phyloP scores from a whole-genome alignment of 1,140 invertebrate genomes.

The Onthophagus taurus region DNA sequence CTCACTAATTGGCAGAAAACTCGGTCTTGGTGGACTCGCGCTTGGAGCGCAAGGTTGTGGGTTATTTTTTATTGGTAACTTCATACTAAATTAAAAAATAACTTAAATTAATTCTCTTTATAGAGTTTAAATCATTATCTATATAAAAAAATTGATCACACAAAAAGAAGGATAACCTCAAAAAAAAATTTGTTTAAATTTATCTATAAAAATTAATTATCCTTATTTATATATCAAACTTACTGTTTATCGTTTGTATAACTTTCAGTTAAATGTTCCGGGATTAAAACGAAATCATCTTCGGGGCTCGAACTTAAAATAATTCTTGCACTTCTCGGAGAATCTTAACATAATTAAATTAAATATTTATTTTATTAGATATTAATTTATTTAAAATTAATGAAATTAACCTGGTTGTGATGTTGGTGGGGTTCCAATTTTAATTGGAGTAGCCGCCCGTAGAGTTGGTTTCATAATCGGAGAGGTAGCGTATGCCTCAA shows the following conservation, averaged over 20 bases:
- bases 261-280: conserved; percentile 44
- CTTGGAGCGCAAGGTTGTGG: conserved; percentile 17
- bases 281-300: conserved; percentile 82
- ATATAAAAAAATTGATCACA: too few relatives aligned
- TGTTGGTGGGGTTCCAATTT: conserved; percentile 20
- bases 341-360: conserved; percentile 31
- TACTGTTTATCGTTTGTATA: conserved; percentile 24
- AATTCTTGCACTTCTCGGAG: conserved; percentile 32
- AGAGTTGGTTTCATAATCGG: conserved; percentile 16
- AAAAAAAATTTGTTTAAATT: too few relatives aligned
- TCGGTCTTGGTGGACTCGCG: conserved; percentile 56
- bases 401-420: conserved; percentile 26
- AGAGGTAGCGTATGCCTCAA: conserved; percentile 27
- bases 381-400: neutral
- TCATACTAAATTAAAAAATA: conserved; percentile 9
- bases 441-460: conserved; percentile 26
- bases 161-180: too few relatives aligned
- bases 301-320: conserved; percentile 50
- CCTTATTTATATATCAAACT: conserved; percentile 11
- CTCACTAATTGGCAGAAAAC: conserved; percentile 59
- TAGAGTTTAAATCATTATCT: too few relatives aligned
- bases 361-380: neutral
- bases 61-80: conserved; percentile 15
- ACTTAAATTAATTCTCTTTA: neutral
- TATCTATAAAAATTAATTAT: neutral